Base-by-base conservation (phyloP, 2,113 vertebrate species). In the Illadopsis cleaveri region DNA sequence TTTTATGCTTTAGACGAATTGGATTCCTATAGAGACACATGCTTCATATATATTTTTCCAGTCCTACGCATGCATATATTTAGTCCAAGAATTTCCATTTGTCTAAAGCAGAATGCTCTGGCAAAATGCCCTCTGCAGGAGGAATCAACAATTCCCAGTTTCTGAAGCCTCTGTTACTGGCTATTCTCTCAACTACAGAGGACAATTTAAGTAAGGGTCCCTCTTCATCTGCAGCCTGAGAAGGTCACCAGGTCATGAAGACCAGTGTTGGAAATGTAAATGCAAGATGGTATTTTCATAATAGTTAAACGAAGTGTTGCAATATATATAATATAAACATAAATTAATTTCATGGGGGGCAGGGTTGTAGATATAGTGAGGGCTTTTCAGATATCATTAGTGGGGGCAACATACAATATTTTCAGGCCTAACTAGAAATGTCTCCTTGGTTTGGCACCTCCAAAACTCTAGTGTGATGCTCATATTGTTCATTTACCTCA, bases 31-130 rank as follows among this genome's bases (percentile, higher is more conserved):
- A 78, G 71, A 92, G 75, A 83, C 95, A 90, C 91, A 81, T 78
- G 79, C 86, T 93, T 92, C 13, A 0, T 84, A 95, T 95, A 73
- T 77, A 93, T 90, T 94, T 96, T 96, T 95, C 93, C 96, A 96
- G 89, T 86, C 79, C 68, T 66, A 68, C 89, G 73, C 69, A 90
- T 70, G 68, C 56, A 92, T 78, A 86, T 73, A 93, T 94, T 95
- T 93, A 96, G 93, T 60, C 65, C 86, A 86, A 90, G 94, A 94
- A 89, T 96, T 95, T 97, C 93, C 94, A 81, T 77, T 54, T 86
- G 82, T 94, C 86, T 93, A 62, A 71, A 89, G 91, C 56, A 94
- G 60, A 96, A 90, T 91, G 89, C 86, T 90, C 68, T 93, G 93
- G 94, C 91, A 97, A 93, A 92, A 92, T 89, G 80, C 83, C 86